Percentiles rank a stretch among this genome's conserved stretches.
These are phyloP conservation scores for Drosophila mercatorum DNA, from an alignment of 2,888 invertebrate species.

Conservation along the genomic window DNA sequence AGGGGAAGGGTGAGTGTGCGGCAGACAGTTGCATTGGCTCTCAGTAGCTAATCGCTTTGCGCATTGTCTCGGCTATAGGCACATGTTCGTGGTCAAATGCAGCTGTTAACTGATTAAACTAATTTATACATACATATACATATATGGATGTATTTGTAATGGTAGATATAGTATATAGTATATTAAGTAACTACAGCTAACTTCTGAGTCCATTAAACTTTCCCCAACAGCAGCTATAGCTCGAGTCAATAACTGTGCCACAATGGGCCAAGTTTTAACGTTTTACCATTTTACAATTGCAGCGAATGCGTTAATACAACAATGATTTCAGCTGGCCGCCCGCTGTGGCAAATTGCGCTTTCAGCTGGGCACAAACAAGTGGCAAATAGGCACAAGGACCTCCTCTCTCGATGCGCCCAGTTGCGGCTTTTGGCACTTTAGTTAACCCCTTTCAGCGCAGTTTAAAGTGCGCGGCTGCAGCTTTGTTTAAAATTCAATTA, in stretches of 20 bases:
- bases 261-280: conserved; percentile 11
- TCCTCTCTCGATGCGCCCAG: conserved; percentile 22
- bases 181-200: background rate
- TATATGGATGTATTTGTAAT: background rate
- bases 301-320: conserved; percentile 32
- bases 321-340: conserved; percentile 8
- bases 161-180: background rate
- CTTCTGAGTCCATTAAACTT: background rate
- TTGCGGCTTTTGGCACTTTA: conserved; percentile 55
- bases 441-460: conserved; percentile 26
- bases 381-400: conserved; percentile 68
- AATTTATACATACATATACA: too few relatives aligned
- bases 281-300: conserved; percentile 10
- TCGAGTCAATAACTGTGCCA: background rate
- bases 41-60: background rate
- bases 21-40: background rate
- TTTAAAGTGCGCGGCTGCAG: conserved; percentile 28
- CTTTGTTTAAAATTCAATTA: conserved; percentile 39
- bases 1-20: too few relatives aligned
- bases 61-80: background rate
- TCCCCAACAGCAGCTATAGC: background rate
- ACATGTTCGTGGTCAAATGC: background rate
- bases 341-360: conserved; percentile 22
- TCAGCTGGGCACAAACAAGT: conserved; percentile 67
- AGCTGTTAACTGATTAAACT: background rate